Evolutionary conservation across 2,113 vertebrate genomes (phyloP).

Genomic region (Pseudorectes ferrugineus): DNA sequence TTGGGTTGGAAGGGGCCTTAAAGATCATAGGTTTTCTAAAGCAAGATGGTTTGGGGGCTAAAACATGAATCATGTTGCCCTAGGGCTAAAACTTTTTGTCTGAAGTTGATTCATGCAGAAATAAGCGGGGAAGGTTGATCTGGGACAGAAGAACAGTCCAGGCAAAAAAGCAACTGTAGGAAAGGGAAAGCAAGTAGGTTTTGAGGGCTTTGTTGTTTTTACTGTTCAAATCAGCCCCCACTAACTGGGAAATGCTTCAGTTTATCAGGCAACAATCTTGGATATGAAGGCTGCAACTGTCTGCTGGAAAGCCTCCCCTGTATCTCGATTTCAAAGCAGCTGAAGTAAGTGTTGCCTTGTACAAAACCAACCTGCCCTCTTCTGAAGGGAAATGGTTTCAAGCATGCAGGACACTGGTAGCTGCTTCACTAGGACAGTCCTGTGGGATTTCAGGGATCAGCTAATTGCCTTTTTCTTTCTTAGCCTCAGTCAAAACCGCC

Average conservation of each 20-base stretch:
- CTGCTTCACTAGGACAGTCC: not conserved
- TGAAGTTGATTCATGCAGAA: not conserved
- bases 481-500: conserved; percentile 80
- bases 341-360: conserved; percentile 65
- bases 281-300: conserved; percentile 64
- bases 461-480: not conserved
- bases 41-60: not conserved
- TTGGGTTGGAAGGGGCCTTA: not conserved
- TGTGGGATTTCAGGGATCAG: not conserved
- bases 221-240: not conserved
- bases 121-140: not conserved
- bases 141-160: not conserved
- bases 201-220: not conserved
- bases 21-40: not conserved
- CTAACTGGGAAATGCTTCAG: conserved; percentile 51
- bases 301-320: conserved; percentile 42
- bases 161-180: not conserved
- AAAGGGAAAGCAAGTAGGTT: not conserved
- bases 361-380: not conserved
- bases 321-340: conserved; percentile 36
- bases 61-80: not conserved
- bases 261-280: conserved; percentile 74
- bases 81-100: not conserved
- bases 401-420: not conserved
- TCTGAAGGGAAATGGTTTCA: not conserved